Conservation (phyloP, 2,113 vertebrate species). For the cat (Felis catus) region F.catus_Fca126_mat1.0 CM031415.1:189961501-189962000, state of each 20-base stretch:
- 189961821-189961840: background rate
- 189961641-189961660: slow-evolving; percentile 24
- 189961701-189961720: background rate
- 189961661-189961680: background rate
- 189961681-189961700: background rate
- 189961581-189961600: slow-evolving; percentile 56
- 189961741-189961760: background rate
- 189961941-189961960: background rate
- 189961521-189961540: background rate
- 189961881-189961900: background rate
- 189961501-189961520: background rate
- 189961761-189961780: background rate
- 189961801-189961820: slow-evolving; percentile 35
- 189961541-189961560: background rate
- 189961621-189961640: slow-evolving; percentile 66
- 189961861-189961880: slow-evolving; percentile 23
- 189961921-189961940: background rate
- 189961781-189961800: background rate
- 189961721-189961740: background rate
- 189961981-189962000: background rate
- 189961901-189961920: background rate
- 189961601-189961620: slow-evolving; percentile 46
- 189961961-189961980: background rate
- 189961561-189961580: slow-evolving; percentile 53
- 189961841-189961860: background rate